A percentile compares a stretch with the other conserved stretches of the same genome.
Evolutionary conservation across 1,140 invertebrate genomes (phyloP).

Genomic region (Wasmannia auropunctata): DNA sequence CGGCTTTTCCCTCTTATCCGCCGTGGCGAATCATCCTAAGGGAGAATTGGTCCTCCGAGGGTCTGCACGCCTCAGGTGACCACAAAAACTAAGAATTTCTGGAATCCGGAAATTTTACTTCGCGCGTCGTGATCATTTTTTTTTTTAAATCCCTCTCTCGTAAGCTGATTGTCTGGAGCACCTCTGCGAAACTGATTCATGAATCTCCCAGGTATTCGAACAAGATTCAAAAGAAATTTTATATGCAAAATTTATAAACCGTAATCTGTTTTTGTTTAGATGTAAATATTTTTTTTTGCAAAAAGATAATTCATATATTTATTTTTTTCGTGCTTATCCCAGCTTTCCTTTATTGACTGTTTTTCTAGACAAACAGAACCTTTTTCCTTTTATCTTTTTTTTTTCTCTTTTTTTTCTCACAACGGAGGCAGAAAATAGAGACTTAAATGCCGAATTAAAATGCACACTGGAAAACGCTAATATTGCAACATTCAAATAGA

Average conservation of each 20-base stretch:
- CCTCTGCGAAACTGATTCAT: background rate
- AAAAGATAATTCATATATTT: background rate
- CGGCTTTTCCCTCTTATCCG: conserved; percentile 23
- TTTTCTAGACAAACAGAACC: background rate
- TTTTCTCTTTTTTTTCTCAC: background rate
- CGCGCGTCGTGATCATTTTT: background rate
- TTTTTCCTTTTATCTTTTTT: background rate
- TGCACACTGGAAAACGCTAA: background rate
- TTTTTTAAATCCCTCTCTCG: background rate
- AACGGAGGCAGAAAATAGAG: background rate
- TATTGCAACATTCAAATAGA: background rate
- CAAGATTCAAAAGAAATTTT: background rate
- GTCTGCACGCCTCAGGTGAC: background rate
- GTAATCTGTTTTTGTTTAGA: too few relatives aligned
- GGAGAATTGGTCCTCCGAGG: conserved; percentile 29
- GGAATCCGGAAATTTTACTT: conserved; percentile 49
- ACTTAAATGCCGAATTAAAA: background rate
- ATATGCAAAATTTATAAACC: background rate
- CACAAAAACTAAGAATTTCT: conserved; percentile 29
- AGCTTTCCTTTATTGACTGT: background rate
- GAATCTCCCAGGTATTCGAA: background rate
- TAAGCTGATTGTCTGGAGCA: background rate
- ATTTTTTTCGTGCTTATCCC: too few relatives aligned
- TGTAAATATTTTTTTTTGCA: background rate
- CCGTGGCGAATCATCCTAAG: conserved; percentile 41